A percentile compares a stretch with the other conserved stretches of the same genome.
Evolutionary conservation across 2,888 invertebrate species (phyloP).

Genomic region (Campopleginae sp.): DNA sequence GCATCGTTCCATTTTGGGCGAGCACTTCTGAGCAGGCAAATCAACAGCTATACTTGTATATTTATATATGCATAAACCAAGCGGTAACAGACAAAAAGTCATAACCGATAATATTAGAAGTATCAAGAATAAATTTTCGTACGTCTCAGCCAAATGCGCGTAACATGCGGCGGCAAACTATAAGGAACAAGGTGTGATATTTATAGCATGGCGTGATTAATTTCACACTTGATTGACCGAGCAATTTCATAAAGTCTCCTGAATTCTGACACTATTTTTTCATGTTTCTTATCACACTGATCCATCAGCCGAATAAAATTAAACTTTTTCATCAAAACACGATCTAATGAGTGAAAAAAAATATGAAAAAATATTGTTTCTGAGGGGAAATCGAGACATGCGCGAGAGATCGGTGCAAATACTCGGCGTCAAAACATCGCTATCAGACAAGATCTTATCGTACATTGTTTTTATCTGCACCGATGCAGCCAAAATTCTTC

Average conservation of each 20-base stretch:
- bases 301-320: neutral
- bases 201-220: neutral
- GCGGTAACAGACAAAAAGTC: neutral
- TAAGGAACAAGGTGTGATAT: neutral
- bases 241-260: neutral
- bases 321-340: neutral
- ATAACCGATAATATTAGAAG: neutral
- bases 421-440: neutral
- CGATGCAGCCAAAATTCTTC: conserved; percentile 21
- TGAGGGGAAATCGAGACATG: neutral
- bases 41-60: neutral
- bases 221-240: neutral
- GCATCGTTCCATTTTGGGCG: conserved; percentile 40
- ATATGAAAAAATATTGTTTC: neutral
- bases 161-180: too few relatives aligned
- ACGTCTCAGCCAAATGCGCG: neutral
- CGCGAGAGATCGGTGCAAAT: neutral
- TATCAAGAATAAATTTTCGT: neutral
- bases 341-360: neutral
- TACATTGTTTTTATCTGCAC: conserved; percentile 21
- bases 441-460: conserved; percentile 8
- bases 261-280: neutral
- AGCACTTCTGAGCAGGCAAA: conserved; percentile 37
- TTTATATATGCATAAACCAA: neutral
- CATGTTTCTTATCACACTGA: neutral